Evolutionary conservation across 2,113 vertebrate genomes (phyloP), one percentile per base, ranked within the genome.

Genomic region (Heptranchias perlo): DNA sequence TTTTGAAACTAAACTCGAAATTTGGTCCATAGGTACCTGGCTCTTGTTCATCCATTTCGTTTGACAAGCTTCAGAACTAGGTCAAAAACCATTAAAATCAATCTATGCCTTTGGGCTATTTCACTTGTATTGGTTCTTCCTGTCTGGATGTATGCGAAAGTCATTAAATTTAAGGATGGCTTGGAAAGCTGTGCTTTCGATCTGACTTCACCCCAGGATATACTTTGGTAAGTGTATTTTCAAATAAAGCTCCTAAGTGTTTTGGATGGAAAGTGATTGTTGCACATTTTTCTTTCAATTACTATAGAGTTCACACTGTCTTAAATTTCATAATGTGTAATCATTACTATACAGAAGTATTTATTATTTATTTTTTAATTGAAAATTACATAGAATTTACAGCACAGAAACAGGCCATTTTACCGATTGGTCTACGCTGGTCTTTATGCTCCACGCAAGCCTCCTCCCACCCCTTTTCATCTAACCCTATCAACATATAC

Each of bases 121-220:
- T 97, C 96, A 0, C 96, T 97, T 95, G 86, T 97, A 96, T 97
- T 98, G 96, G 97, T 97, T 0, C 94, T 97, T 95, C 97, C 97
- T 89, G 97, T 97, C 94, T 97, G 97, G 97, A 44, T 97, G 89
- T 97, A 97, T 96, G 97, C 97, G 1, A 97, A 98, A 96, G 97
- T 97, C 96, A 97, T 98, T 96, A 97, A 96, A 96, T 98, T 98
- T 96, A 97, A 97, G 96, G 97, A 97, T 0, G 96, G 97, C 4
- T 96, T 98, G 61, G 97, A 98, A 96, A 97, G 97, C 96, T 98
- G 97, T 69, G 96, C 96, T 96, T 97, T 97, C 96, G 97, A 97
- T 97, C 96, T 98, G 96, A 97, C 97, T 82, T 97, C 97, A 91
- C 96, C 96, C 86, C 96, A 96, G 6, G 96, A 97, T 54, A 96